Base-by-base conservation (phyloP, 2,113 vertebrate genomes). In the Saccopteryx bilineata region DNA sequence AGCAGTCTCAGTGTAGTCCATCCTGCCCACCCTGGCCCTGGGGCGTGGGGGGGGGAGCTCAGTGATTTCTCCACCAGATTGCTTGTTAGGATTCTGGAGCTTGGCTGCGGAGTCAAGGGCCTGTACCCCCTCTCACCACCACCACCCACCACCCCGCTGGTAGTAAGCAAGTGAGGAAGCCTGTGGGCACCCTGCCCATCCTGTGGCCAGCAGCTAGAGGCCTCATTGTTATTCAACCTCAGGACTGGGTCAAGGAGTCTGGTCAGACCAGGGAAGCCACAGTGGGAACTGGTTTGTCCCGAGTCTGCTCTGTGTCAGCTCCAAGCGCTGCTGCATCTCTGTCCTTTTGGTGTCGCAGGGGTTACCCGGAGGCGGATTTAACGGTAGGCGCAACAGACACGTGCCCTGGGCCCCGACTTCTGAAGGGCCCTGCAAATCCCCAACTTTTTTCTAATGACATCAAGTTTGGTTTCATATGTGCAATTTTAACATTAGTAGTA, bases 201-300 rank as follows among this genome's bases (percentile, higher is more conserved):
- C 78, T 31, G 26, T 1, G 14, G 39, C 75, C 17, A 2, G 60
- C 26, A 48, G 80, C 23, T 48, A 18, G 66, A 5, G 2, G 50
- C n/a, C 39, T 23, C 5, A 7, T n/a, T 63, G 52, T 76, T 86
- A 63, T 54, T 68, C 60, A 89, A 7, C 60, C 58, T 81, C 72
- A 81, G 72, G 60, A 60, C 18, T 48, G 28, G 52, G 23, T 75
- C 58, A 74, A 39, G 48, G 33, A 31, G 31, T 68, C 79, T 89
- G 72, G 60, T 72, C 79, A 92, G 69, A 78, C 7, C 56, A 48
- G 52, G 89, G 58, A 89, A 82, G 61, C 61, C 72, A 71, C 39
- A 14, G 56, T 19, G 15, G 74, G 48, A 28, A 71, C 39, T 14
- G 46, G 6, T 39, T 54, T 72, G 24, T 63, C 33, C 33, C 18